These are phyloP conservation scores for Hippasteria phrygiana DNA, from an alignment of 53 echinoderm and acorn worm species.

Conservation along the genomic window DNA sequence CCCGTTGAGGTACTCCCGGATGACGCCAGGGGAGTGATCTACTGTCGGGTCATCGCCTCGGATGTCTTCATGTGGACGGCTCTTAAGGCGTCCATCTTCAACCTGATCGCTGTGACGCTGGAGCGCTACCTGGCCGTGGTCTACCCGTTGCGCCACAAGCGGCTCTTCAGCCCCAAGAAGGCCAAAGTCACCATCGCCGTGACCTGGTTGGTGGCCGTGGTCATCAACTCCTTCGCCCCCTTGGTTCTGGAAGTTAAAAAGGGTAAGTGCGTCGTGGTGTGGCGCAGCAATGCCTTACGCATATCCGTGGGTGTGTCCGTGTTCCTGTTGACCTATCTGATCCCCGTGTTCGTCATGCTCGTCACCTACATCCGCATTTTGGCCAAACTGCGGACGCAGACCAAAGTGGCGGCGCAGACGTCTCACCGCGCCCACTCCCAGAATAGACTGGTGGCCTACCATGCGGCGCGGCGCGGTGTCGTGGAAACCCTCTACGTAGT, in stretches of 20 bases:
- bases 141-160: constrained; percentile 71
- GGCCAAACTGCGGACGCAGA: constrained; percentile 69
- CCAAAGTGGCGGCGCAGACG: constrained; percentile 29
- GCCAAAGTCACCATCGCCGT: constrained; percentile 59
- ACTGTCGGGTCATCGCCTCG: constrained; percentile 86
- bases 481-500: constrained; percentile 87
- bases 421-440: constrained; percentile 44
- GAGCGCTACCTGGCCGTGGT: constrained; percentile 86
- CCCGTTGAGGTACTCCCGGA: constrained; percentile 32
- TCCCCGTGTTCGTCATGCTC: constrained; percentile 75
- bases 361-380: constrained; percentile 74
- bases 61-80: constrained; percentile 86
- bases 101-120: constrained; percentile 79
- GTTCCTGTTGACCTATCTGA: constrained; percentile 72
- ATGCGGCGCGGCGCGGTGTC: constrained; percentile 73
- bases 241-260: constrained; percentile 39
- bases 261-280: constrained; percentile 62
- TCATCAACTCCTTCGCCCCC: constrained; percentile 68
- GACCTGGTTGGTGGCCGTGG: constrained; percentile 68
- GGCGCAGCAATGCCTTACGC: constrained; percentile 62
- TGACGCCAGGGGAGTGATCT: constrained; percentile 71
- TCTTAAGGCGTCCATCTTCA: constrained; percentile 85
- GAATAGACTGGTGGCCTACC: constrained; percentile 53
- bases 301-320: constrained; percentile 67
- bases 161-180: constrained; percentile 58